phyloP scores from a whole-genome alignment of 2,113 vertebrate species.

The Caloenas nicobarica region DNA sequence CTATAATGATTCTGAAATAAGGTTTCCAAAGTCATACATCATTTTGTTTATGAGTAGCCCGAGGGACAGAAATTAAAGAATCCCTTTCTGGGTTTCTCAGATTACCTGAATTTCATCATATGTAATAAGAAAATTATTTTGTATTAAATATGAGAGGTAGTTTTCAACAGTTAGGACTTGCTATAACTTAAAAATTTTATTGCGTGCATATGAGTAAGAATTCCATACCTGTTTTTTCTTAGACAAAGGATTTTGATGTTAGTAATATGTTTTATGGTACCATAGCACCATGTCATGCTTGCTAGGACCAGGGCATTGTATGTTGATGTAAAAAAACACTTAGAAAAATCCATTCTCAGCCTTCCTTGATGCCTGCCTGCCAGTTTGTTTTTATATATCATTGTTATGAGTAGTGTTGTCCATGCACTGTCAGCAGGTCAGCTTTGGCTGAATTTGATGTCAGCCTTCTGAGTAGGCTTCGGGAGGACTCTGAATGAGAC shows the following conservation, averaged over 20 bases:
- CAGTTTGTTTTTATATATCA: background rate
- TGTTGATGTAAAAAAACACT: background rate
- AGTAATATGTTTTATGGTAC: background rate
- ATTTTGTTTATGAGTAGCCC: constrained; percentile 65
- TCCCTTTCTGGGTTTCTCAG: constrained; percentile 56
- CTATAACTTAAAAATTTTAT: constrained; percentile 29
- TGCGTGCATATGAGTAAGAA: background rate
- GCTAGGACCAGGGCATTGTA: background rate
- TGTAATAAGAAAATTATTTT: constrained; percentile 64
- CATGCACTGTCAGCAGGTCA: background rate
- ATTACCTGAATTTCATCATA: constrained; percentile 55
- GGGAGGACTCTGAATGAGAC: background rate
- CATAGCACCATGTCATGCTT: background rate
- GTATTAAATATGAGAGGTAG: constrained; percentile 43
- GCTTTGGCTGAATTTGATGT: background rate
- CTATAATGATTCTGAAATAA: constrained; percentile 40
- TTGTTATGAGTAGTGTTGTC: background rate
- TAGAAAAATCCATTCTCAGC: background rate
- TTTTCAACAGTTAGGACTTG: constrained; percentile 57
- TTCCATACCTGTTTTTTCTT: background rate
- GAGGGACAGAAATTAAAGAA: constrained; percentile 56
- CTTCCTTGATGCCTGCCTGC: background rate
- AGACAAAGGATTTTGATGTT: background rate
- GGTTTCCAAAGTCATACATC: constrained; percentile 43
- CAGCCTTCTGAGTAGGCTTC: background rate